A percentile compares a stretch with the other conserved stretches of the same genome.
These are phyloP conservation scores for Nesoenas mayeri DNA, from an alignment of 2,113 vertebrate genomes.

Conservation along the genomic window DNA sequence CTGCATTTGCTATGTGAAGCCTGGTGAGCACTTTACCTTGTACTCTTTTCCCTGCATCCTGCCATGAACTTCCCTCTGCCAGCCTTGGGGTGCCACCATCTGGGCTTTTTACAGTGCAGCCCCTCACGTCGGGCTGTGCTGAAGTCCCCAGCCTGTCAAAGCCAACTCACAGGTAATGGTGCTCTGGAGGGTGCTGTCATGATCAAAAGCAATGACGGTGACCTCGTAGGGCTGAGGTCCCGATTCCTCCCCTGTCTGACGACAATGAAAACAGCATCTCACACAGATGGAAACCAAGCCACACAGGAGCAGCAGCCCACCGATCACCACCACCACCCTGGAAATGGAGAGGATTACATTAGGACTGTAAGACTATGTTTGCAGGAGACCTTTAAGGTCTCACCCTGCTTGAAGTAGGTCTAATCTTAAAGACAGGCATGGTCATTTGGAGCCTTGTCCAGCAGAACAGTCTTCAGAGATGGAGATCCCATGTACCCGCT, in stretches of 20 bases:
- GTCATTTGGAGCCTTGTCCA: not conserved
- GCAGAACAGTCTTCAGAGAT: not conserved
- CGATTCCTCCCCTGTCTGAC: conserved; percentile 27
- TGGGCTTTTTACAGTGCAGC: not conserved
- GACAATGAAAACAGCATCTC: conserved; percentile 72
- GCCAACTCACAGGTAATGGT: conserved; percentile 80
- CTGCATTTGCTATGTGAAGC: not conserved
- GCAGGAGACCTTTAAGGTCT: not conserved
- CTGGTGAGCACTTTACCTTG: not conserved
- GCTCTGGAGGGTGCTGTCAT: conserved; percentile 80
- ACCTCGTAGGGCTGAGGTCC: conserved; percentile 73
- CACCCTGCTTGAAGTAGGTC: not conserved
- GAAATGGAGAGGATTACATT: not conserved
- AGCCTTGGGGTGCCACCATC: not conserved
- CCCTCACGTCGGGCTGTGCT: accelerated
- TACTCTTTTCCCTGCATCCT: accelerated
- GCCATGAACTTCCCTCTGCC: not conserved
- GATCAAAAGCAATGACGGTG: conserved; percentile 81
- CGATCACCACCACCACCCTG: conserved; percentile 74
- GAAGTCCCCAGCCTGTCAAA: not conserved
- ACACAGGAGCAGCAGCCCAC: conserved; percentile 73
- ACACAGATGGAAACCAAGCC: conserved; percentile 68
- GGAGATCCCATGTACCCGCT: not conserved
- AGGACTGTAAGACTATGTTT: not conserved
- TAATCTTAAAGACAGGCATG: not conserved